Conservation (phyloP, 2,888 invertebrate genomes). For the Sarcophaga subvicina region DNA sequence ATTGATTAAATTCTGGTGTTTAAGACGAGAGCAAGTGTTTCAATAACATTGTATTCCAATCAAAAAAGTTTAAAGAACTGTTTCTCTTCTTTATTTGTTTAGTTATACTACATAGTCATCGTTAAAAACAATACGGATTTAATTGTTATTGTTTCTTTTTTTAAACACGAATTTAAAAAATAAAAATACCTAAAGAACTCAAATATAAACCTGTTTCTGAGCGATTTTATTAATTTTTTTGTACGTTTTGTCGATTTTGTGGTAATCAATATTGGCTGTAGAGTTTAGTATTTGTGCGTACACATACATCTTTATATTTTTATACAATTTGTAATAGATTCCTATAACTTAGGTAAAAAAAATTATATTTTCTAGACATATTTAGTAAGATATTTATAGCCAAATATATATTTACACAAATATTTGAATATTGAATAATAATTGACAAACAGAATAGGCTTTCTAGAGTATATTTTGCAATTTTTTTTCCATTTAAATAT, state of each 20-base stretch:
- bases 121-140: slow-evolving; percentile 2
- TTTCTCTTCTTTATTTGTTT: not conserved
- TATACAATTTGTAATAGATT: too few relatives aligned
- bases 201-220: not conserved
- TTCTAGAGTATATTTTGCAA: too few relatives aligned
- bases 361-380: too few relatives aligned
- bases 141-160: slow-evolving; percentile 4
- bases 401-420: too few relatives aligned
- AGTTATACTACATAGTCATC: not conserved
- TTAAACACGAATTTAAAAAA: not conserved
- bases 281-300: not conserved
- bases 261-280: not conserved
- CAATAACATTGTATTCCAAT: not conserved
- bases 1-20: too few relatives aligned
- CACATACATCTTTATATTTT: too few relatives aligned
- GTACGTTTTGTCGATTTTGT: not conserved
- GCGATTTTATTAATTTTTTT: not conserved
- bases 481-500: too few relatives aligned
- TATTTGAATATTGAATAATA: too few relatives aligned
- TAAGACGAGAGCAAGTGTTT: not conserved
- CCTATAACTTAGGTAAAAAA: too few relatives aligned
- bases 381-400: too few relatives aligned
- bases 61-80: slow-evolving; percentile 27
- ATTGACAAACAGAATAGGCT: too few relatives aligned
- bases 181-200: not conserved